Base-by-base conservation (phyloP, 2,888 invertebrate genomes). In the Oithona nana region DNA sequence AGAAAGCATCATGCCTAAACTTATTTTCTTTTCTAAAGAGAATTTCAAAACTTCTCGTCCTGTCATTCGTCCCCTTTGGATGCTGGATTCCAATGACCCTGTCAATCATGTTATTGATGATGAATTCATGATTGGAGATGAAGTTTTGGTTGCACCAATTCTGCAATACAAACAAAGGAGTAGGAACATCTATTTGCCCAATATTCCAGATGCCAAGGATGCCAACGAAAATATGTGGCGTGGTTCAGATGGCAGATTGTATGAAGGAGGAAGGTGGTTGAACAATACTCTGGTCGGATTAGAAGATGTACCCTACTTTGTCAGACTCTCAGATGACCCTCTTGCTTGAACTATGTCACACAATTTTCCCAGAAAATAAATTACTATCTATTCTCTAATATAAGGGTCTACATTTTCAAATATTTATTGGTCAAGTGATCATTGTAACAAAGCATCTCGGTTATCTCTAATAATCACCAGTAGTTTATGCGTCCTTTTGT, bases 261-360 rank as follows among this genome's bases (percentile, higher is more conserved):
- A 88, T 39, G 88, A 89, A 69, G 90, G 92, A 1, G 88, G 83
- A 66, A 80, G 89, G 65, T 90, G 89, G 90, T 84, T 92, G 71
- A 88, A 89, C 71, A 84, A 84, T 69, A 89, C 90, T 72, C 79
- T 80, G 68, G 88, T 88, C 16, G 39, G 16, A 6, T 39, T 39
- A 16, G 16, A 16, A 11, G 8, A 39, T 11, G 39, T 39, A 6
- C 39, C 39, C 39, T 39, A 39, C 16, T 39, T 39, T 39, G 39
- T 39, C 39, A 39, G 39, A 39, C 39, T 39, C 8, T 39, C 39
- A 16, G 8, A 39, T 39, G 39, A 39, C 16, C 39, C 39, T 39
- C 39, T 39, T 39, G 6, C 39, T 16, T 11, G 39, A 16, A 6
- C 39, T 11, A 11, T 16, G 16, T 39, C 39, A 11, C 39, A 39